Evolutionary conservation across 1,140 invertebrate species (phyloP), one percentile per base, ranked within the genome.

Genomic region (Papilio polytes): DNA sequence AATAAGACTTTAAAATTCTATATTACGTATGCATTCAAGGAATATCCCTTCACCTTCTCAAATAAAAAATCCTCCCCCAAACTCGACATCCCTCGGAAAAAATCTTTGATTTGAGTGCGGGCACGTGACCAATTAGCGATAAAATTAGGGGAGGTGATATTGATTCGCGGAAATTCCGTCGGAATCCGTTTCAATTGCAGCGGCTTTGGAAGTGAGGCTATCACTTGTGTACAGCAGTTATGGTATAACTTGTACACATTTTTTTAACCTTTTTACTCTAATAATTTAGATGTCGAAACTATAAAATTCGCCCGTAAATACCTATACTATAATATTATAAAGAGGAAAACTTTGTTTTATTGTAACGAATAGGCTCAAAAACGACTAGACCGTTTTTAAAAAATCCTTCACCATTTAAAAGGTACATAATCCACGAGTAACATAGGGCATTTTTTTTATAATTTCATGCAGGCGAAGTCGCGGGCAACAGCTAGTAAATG

Each of bases 71-170:
- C 63, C 63, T 31, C 63, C 56, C 77, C 56, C 56, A 44, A 63
- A 63, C 56, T 63, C n/a, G 22, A 44, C n/a, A 36, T 78, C 36
- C 31, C 56, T 66, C 8, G 36, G 22, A 78, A 78, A 59, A 78
- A 78, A 78, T 78, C 77, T 78, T 78, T 78, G 77, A 78, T 78
- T 78, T 44, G 77, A 78, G 77, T 78, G 41, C 56, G 26, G 26
- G 77, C 77, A 78, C 77, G 77, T 78, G 77, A 78, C 77, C 77
- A 78, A 78, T 78, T 78, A 78, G 77, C 15, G 77, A 20, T 66
- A 78, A 78, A 78, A 78, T 78, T 78, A 78, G 77, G 77, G 77
- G 77, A 78, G 77, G 77, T 78, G 77, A 78, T 78, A 78, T 78
- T 66, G 77, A 78, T 63, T 78, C 53, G 31, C 31, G 77, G 77